Base-by-base conservation (phyloP, 2,888 invertebrate species). In the Drosophila sordidula region DNA sequence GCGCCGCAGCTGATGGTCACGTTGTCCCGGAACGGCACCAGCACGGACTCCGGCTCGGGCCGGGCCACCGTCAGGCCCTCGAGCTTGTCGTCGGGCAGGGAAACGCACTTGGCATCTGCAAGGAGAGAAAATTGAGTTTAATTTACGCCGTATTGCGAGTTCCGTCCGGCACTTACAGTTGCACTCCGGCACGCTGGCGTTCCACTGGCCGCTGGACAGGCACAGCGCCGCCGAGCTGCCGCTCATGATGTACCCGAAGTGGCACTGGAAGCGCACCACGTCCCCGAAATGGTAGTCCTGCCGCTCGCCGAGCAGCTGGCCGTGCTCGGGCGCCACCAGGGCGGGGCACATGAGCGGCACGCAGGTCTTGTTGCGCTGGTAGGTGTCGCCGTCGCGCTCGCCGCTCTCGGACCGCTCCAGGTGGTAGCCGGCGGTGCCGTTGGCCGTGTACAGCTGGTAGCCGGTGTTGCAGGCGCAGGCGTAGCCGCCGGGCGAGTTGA, bases 211-310 rank as follows among this genome's bases (percentile, higher is more conserved):
- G 90, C 95, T 96, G 4, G 97, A 96, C 1, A 96, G 95, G 91
- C 99, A 99, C 57, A 97, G 93, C 16, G 99, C 93, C 5, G 96
- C 95, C 0, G 97, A 95, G 51, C 96, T 96, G 52, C 98, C 98
- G 65, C 96, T 95, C 95, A 98, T 96, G 0, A 98, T 96, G 90
- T 97, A 98, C 16, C 99, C 99, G 92, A 98, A 98, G 88, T 98
- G 95, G 90, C 99, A 99, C 89, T 97, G 97, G 94, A 98, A 98
- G 75, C 95, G 95, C 0, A 98, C 95, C 42, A 96, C 93, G 91
- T 98, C 98, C 0, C 97, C 97, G 89, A 97, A 98, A 90, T 98
- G 97, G 90, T 96, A 97, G 87, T 95, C 94, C 58, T 94, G 94
- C 88, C 96, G 96, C 0, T 97, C 97, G 0, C 97, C 95, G 8